phyloP scores from a whole-genome alignment of 2,113 vertebrate genomes.

The Trogon surrucura region DNA sequence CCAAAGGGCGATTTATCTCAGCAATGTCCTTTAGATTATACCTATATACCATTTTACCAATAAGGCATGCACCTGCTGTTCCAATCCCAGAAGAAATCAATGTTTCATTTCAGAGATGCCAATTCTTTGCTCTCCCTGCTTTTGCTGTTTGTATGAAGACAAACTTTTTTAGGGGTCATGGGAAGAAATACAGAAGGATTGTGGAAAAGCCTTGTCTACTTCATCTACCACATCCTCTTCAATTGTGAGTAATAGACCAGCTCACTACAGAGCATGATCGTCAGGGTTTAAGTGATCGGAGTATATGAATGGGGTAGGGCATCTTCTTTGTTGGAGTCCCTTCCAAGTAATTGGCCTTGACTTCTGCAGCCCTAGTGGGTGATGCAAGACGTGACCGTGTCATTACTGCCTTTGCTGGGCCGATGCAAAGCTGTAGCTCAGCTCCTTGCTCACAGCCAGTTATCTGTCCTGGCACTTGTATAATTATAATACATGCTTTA shows the following conservation, averaged over 20 bases:
- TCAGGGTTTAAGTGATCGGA: neutral
- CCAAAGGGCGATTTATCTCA: constrained; percentile 66
- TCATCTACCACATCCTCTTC: neutral
- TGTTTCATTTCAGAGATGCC: constrained; percentile 39
- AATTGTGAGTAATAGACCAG: neutral
- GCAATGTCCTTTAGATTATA: constrained; percentile 45
- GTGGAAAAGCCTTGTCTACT: neutral
- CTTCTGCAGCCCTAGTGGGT: neutral
- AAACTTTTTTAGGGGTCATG: neutral
- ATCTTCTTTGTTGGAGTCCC: neutral
- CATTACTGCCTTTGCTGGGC: neutral
- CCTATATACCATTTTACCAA: constrained; percentile 47
- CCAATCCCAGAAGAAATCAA: constrained; percentile 42
- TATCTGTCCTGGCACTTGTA: neutral
- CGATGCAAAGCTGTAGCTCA: neutral
- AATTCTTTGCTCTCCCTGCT: neutral
- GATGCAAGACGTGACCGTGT: neutral
- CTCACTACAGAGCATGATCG: neutral
- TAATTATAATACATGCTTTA: constrained; percentile 39
- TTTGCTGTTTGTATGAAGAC: neutral
- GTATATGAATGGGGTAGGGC: neutral
- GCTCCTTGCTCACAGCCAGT: neutral
- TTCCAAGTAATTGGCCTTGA: neutral
- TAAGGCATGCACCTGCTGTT: constrained; percentile 6
- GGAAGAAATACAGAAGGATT: neutral